phyloP scores from a whole-genome alignment of 1,140 invertebrate species.

The Scaptomyza graminum region DNA sequence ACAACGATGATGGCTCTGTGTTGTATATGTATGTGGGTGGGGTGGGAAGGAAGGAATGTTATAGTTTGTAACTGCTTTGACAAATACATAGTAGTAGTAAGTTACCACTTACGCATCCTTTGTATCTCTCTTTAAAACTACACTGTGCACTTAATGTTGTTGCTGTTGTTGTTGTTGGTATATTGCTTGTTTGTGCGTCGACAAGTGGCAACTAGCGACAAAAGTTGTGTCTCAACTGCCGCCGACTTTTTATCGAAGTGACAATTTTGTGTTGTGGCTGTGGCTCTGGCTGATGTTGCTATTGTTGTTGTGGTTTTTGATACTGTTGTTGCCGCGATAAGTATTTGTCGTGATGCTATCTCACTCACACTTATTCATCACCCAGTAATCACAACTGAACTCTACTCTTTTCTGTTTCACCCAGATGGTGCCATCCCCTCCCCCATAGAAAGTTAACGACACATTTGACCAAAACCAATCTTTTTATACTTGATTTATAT shows the following conservation, averaged over 20 bases:
- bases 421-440: conserved; percentile 12
- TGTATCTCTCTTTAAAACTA: conserved; percentile 23
- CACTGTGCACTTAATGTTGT: conserved; percentile 5
- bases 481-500: conserved; percentile 65
- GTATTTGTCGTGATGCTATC: conserved; percentile 21
- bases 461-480: conserved; percentile 54
- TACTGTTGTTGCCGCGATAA: conserved; percentile 22
- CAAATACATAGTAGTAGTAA: not conserved
- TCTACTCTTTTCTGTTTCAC: conserved; percentile 10
- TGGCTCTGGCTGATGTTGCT: conserved; percentile 8
- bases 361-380: conserved; percentile 32
- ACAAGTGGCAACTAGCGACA: conserved; percentile 30
- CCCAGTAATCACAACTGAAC: conserved; percentile 29
- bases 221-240: conserved; percentile 28
- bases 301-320: conserved; percentile 24
- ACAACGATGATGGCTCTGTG: conserved; percentile 76
- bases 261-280: conserved; percentile 13
- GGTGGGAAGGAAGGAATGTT: not conserved
- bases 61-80: not conserved
- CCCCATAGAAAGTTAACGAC: conserved; percentile 53
- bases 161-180: conserved; percentile 23
- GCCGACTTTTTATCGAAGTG: conserved; percentile 51
- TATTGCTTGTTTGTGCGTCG: conserved; percentile 12
- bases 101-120: conserved; percentile 64
- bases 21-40: too few relatives aligned